Evolutionary conservation across 2,888 invertebrate species (phyloP).

Genomic region (Drosophila cognata): DNA sequence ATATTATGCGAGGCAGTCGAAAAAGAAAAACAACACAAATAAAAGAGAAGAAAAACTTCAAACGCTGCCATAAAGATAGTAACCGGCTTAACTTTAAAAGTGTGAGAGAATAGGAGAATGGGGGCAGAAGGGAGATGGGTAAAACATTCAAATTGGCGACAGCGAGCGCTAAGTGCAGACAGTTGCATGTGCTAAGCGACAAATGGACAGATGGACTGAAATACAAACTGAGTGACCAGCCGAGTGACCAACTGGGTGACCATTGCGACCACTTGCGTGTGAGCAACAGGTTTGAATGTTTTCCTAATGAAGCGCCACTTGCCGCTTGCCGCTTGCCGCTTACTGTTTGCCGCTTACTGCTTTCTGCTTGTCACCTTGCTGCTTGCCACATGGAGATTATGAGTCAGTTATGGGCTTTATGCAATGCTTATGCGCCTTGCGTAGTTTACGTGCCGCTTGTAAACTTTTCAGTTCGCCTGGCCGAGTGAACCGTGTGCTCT

Average conservation of each 20-base stretch:
- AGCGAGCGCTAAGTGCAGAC: constrained; percentile 67
- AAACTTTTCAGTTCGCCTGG: constrained; percentile 41
- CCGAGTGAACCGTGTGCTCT: constrained; percentile 1
- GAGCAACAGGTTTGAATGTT: constrained; percentile 71
- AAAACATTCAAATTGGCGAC: constrained; percentile 67
- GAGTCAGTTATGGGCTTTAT: constrained; percentile 70
- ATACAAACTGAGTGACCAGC: constrained; percentile 21
- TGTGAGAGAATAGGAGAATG: constrained; percentile 6
- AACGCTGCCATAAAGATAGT: constrained; percentile 55
- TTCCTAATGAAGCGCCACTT: constrained; percentile 59
- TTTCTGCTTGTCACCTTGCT: constrained; percentile 11
- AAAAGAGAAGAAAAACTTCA: constrained; percentile 22
- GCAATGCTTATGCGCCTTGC: constrained; percentile 50
- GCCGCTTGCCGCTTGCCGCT: constrained; percentile 20
- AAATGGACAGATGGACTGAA: constrained; percentile 39
- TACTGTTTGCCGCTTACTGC: constrained; percentile 15
- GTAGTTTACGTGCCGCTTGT: constrained; percentile 42
- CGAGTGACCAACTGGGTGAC: constrained; percentile 50
- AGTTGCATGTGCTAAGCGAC: constrained; percentile 66
- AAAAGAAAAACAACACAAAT: constrained; percentile 17
- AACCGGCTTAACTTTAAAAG: constrained; percentile 43
- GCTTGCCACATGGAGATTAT: constrained; percentile 44
- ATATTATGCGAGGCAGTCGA: constrained; percentile 59
- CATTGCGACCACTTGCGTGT: constrained; percentile 56
- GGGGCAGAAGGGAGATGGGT: constrained; percentile 10